Conservation (phyloP, 2,888 invertebrate species). For the Amphipoea lucens region DNA sequence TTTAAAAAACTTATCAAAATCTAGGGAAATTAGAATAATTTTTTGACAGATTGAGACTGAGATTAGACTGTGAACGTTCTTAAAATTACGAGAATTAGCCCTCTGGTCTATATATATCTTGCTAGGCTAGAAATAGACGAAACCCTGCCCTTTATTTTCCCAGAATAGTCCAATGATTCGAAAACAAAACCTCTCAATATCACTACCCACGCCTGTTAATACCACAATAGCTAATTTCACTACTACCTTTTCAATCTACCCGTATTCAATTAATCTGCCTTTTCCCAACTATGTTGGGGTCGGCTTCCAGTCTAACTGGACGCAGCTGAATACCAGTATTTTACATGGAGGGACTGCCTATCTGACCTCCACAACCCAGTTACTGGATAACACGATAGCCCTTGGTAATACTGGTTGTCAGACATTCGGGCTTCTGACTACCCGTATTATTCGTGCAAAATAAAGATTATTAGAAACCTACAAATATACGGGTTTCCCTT, state of each 20-base stretch:
- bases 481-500: conserved; percentile 43
- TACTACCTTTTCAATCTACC: not conserved
- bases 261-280: not conserved
- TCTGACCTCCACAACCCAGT: not conserved
- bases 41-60: too few relatives aligned
- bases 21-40: too few relatives aligned
- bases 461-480: conserved; percentile 45
- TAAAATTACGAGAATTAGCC: too few relatives aligned
- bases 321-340: not conserved
- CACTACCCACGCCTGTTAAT: too few relatives aligned
- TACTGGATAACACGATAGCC: not conserved
- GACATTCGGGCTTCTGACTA: not conserved
- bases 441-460: conserved; percentile 27
- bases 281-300: not conserved
- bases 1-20: too few relatives aligned
- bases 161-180: not conserved
- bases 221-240: not conserved
- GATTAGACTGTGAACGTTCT: too few relatives aligned
- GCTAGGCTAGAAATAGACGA: not conserved
- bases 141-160: not conserved
- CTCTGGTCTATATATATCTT: not conserved
- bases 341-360: not conserved
- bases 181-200: not conserved
- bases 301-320: not conserved
- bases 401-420: not conserved